Percentiles rank a stretch among this genome's conserved stretches.
phyloP scores from a whole-genome alignment of 1,140 invertebrate genomes.

The Dermatophagoides farinae region DNA sequence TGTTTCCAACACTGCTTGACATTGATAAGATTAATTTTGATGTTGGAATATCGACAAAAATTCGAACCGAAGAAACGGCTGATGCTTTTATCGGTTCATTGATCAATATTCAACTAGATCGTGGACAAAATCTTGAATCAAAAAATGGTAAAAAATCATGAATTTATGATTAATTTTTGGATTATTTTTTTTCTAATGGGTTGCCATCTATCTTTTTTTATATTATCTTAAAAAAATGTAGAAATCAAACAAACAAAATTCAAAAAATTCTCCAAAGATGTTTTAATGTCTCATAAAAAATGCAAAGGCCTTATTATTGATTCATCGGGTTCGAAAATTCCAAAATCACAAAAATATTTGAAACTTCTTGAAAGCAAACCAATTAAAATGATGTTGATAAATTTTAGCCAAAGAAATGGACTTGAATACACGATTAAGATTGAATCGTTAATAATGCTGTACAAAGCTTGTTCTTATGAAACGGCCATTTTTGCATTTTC shows the following conservation, averaged over 20 bases:
- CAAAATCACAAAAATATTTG: not conserved
- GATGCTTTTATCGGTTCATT: conserved; percentile 16
- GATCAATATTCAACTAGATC: not conserved
- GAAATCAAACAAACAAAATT: not conserved
- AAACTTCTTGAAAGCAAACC: not conserved
- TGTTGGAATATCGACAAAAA: conserved; percentile 17
- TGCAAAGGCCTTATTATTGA: not conserved
- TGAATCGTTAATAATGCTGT: conserved; percentile 13
- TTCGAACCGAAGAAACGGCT: conserved; percentile 17
- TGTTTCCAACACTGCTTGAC: conserved; percentile 12
- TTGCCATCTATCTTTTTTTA: not conserved
- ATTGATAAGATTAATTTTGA: conserved; percentile 10
- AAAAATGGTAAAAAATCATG: not conserved
- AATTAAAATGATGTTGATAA: not conserved
- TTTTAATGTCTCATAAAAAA: conserved; percentile 4
- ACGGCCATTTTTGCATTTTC: conserved; percentile 15
- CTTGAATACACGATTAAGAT: not conserved
- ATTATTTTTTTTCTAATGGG: no score
- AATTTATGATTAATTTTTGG: not conserved
- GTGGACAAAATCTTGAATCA: not conserved
- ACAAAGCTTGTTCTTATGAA: conserved; percentile 17
- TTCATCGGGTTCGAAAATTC: not conserved
- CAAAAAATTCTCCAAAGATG: not conserved
- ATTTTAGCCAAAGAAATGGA: not conserved
- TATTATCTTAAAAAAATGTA: not conserved